phyloP scores from a whole-genome alignment of 2,797 vertebrate genomes.

The Melanotaenia boesemani region DNA sequence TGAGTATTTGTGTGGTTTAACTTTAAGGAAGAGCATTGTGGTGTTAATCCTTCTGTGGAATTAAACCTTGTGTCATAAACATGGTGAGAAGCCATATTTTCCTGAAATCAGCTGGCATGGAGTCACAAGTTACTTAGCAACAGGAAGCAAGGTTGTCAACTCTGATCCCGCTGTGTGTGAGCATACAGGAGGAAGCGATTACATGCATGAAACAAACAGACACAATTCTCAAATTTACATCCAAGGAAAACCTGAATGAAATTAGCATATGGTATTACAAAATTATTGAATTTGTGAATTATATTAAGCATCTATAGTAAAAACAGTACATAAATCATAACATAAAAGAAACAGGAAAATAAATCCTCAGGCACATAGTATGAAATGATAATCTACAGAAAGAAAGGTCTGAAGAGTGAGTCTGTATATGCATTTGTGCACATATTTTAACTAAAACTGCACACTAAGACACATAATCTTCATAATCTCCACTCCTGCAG shows the following conservation, averaged over 20 bases:
- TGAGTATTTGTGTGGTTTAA: slow-evolving; percentile 17
- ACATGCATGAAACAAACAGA: slow-evolving; percentile 26
- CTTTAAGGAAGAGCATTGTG: slow-evolving; percentile 17
- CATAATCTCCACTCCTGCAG: neutral
- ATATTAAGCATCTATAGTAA: neutral
- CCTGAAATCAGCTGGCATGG: slow-evolving; percentile 44
- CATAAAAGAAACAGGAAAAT: neutral
- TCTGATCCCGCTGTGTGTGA: slow-evolving; percentile 48
- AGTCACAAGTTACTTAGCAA: slow-evolving; percentile 70
- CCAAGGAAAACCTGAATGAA: neutral
- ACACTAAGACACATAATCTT: neutral
- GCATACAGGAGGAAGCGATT: slow-evolving; percentile 37
- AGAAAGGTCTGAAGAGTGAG: neutral
- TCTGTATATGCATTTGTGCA: neutral
- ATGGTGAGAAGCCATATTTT: slow-evolving; percentile 47
- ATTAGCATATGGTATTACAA: neutral
- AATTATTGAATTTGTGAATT: neutral
- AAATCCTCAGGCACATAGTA: neutral
- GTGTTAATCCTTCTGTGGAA: slow-evolving; percentile 39
- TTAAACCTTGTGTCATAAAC: slow-evolving; percentile 36
- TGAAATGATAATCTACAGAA: neutral
- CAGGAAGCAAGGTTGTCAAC: slow-evolving; percentile 55
- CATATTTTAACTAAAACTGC: neutral
- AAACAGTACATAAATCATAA: neutral
- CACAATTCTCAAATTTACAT: neutral